These are phyloP conservation scores for Nomada fucata DNA, from an alignment of 2,888 invertebrate genomes.

Conservation along the genomic window DNA sequence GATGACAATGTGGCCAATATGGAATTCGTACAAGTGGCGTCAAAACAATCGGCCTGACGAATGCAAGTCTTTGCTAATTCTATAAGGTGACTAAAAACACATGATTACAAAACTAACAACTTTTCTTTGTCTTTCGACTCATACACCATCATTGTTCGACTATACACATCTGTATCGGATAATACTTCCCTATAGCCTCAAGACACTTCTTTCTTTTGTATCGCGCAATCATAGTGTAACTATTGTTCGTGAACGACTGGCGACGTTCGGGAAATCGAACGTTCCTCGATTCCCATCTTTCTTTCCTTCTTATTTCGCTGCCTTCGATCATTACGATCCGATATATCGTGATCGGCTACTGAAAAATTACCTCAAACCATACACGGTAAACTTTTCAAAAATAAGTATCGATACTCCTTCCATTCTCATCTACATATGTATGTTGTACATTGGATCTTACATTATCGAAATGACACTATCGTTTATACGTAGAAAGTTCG, in stretches of 20 bases:
- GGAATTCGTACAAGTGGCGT: constrained; percentile 35
- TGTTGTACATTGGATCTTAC: constrained; percentile 50
- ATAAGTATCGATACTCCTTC: constrained; percentile 63
- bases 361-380: constrained; percentile 37
- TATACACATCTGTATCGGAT: constrained; percentile 59
- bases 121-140: constrained; percentile 41
- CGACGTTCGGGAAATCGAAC: constrained; percentile 18
- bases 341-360: constrained; percentile 29
- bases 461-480: constrained; percentile 52
- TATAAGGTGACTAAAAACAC: constrained; percentile 53
- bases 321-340: constrained; percentile 37
- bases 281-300: constrained; percentile 5
- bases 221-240: constrained; percentile 41
- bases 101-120: constrained; percentile 67
- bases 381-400: constrained; percentile 55
- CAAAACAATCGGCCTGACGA: constrained; percentile 38
- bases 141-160: constrained; percentile 44
- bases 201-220: constrained; percentile 46
- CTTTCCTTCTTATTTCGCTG: too few relatives aligned
- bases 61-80: neutral
- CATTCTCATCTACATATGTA: constrained; percentile 44
- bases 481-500: constrained; percentile 29
- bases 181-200: constrained; percentile 58
- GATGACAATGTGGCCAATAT: constrained; percentile 56
- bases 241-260: neutral